A percentile compares a stretch with the other conserved stretches of the same genome.
Evolutionary conservation across 2,797 vertebrate species (phyloP).

Genomic region (Etheostoma nigrum): DNA sequence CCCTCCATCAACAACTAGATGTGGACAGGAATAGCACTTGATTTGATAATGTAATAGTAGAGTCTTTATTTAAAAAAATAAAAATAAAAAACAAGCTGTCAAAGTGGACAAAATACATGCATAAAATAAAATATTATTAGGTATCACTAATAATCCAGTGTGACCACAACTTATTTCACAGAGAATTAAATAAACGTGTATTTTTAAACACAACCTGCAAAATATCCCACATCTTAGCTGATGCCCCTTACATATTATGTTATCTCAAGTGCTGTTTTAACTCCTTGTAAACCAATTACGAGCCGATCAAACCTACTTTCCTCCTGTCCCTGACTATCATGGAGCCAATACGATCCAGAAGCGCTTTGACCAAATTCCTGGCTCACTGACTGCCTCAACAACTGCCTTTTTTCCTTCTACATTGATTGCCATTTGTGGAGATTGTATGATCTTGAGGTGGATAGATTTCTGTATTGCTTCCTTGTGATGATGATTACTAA

Average conservation of each 20-base stretch:
- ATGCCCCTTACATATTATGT: background rate
- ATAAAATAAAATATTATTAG: background rate
- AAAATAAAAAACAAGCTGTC: background rate
- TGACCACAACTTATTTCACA: constrained; percentile 4
- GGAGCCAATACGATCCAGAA: constrained; percentile 27
- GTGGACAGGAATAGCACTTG: constrained; percentile 78
- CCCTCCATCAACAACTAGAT: constrained; percentile 61
- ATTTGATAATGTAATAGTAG: constrained; percentile 46
- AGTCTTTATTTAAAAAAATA: constrained; percentile 6
- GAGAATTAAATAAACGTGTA: constrained; percentile 2
- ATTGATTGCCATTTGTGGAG: constrained; percentile 54
- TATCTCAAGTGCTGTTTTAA: constrained; percentile 77
- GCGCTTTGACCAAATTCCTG: constrained; percentile 53
- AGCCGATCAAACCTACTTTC: constrained; percentile 61
- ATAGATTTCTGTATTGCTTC: constrained; percentile 45
- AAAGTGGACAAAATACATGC: constrained; percentile 14
- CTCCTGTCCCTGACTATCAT: constrained; percentile 39
- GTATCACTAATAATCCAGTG: background rate
- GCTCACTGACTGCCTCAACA: constrained; percentile 49
- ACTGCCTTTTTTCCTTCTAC: constrained; percentile 45
- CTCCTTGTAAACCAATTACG: constrained; percentile 64
- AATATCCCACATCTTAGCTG: background rate
- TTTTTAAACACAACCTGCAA: background rate
- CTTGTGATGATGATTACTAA: constrained; percentile 53
- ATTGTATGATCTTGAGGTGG: constrained; percentile 60